Base-by-base conservation (phyloP, 2,113 vertebrate genomes). In the Myrmophylax atrothorax region DNA sequence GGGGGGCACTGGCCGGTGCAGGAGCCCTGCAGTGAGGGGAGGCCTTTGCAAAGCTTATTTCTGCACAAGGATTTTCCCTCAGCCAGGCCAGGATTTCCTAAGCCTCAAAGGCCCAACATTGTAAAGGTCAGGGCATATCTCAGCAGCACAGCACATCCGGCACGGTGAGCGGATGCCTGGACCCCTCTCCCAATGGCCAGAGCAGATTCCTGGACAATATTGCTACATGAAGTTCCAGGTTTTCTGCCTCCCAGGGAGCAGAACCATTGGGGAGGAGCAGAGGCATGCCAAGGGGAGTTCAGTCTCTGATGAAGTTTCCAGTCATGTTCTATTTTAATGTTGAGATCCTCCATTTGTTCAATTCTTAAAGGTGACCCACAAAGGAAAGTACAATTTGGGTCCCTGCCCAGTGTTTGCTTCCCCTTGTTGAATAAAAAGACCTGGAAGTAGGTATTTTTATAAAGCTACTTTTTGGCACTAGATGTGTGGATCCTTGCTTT, bases 281-380 rank as follows among this genome's bases (percentile, higher is more conserved):
- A 94, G 66, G 23, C 53, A 18, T 22, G 46, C 67, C 78, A 87
- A 75, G 67, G 50, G 52, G 50, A 87, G 62, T 50, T 72, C 67
- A 80, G 60, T 19, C 11, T 1, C 78, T 95, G 92, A 93, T 96
- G 93, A 86, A 83, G 63, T 96, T 97, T 96, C 93, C 91, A 96
- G 91, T 63, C 52, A 14, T 55, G 56, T 59, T 76, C 87, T 96
- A 77, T 95, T 96, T 95, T 88, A 88, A 87, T 59, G 76, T 26
- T 67, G 59, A 95, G 90, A 95, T 96, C 82, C 82, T 96, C 84
- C 63, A 74, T 93, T 96, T 96, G 84, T 94, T 94, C 82, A 70
- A 0, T 55, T 84, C 92, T 62, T 90, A 93, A 94, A 95, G 95
- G 87, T 93, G 94, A 91, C 87, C 96, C 79, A 68, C 67, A 91